Base-by-base conservation (phyloP, 1,140 invertebrate genomes). In the Zaprionus lachaisei region DNA sequence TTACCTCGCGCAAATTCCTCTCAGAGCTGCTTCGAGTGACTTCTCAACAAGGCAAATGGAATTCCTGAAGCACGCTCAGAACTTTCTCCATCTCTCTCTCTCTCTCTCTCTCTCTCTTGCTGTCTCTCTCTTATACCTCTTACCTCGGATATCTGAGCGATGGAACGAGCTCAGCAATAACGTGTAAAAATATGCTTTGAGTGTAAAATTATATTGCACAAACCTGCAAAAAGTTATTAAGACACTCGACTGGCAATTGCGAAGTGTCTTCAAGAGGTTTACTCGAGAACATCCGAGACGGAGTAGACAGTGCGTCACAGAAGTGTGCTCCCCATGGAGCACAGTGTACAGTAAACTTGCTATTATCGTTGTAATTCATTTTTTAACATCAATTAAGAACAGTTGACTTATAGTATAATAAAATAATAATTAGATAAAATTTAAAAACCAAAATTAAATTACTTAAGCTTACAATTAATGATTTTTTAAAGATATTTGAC, bases 191-290 rank as follows among this genome's bases (percentile, higher is more conserved):
- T 47, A 17, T 17, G 41, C 41, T 17, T 9, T n/a, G n/a, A 47
- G n/a, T 47, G 41, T 47, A 7, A 7, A 47, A 47, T 47, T 47
- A 47, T 47, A 17, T 47, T 47, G 41, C 41, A 47, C 2, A 47
- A 47, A n/a, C 41, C 41, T 47, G 41, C 41, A 41, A 41, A n/a
- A 41, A 41, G 38, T 41, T 41, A 41, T 41, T 41, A 41, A 41
- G 15, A 7, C 38, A 41, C 38, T 41, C 38, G 31, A 34, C 31
- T 34, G 9, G 31, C 31, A 34, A 34, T 34, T 34, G 31, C 31
- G 6, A 17, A 47, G 41, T 17, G n/a, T 6, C 41, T 17, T 47
- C 41, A 47, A 47, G n/a, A 47, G 41, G n/a, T 17, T 47, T 3
- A 47, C 41, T 47, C 41, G 41, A 47, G 6, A 41, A n/a, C 38